A percentile compares a stretch with the other conserved stretches of the same genome.
These are phyloP conservation scores for Turnix velox DNA, from an alignment of 2,113 vertebrate species.

Conservation along the genomic window DNA sequence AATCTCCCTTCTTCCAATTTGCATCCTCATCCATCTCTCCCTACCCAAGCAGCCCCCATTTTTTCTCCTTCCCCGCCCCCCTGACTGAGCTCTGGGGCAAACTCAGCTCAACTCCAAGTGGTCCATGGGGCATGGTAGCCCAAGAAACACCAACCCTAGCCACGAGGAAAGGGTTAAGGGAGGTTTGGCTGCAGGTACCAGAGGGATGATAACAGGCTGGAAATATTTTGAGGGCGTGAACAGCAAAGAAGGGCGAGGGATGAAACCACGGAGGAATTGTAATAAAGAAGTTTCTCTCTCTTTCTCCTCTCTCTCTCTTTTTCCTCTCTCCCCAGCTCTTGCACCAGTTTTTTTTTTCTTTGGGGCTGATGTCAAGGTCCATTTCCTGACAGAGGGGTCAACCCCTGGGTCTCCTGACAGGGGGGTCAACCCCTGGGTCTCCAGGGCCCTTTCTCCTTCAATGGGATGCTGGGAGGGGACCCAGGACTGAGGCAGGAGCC, in stretches of 20 bases:
- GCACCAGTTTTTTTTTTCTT: no score
- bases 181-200: conserved; percentile 33
- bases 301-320: not conserved
- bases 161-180: conserved; percentile 45
- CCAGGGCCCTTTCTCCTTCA: not conserved
- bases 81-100: fast-evolving
- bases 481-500: not conserved
- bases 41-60: not conserved
- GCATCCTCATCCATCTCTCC: not conserved
- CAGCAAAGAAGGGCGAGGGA: conserved; percentile 19
- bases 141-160: fast-evolving
- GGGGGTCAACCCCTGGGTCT: not conserved
- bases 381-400: conserved; percentile 25
- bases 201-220: conserved; percentile 57
- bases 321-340: no score
- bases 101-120: not conserved
- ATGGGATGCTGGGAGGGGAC: not conserved
- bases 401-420: conserved; percentile 32
- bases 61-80: no score
- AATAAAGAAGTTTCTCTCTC: not conserved
- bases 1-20: no score
- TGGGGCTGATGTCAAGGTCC: conserved; percentile 31
- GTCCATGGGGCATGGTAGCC: fast-evolving
- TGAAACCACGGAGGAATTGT: conserved; percentile 34
- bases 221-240: conserved; percentile 64